Conservation (phyloP, 2,797 vertebrate genomes). For the Falco columbarius region DNA sequence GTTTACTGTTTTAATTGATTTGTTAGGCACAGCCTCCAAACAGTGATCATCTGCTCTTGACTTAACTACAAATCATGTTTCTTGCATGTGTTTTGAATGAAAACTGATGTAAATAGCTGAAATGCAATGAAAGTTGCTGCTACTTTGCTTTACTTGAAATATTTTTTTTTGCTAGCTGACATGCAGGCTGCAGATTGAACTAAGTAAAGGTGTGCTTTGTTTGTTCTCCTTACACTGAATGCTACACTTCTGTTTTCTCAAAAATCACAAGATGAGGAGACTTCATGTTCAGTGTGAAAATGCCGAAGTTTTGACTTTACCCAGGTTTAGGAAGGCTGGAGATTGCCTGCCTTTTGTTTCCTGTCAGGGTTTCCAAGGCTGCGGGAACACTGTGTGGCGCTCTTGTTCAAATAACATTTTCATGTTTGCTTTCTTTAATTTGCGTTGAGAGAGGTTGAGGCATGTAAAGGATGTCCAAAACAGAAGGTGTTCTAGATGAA, state of each 20-base stretch:
- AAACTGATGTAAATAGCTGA: background rate
- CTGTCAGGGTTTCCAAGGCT: background rate
- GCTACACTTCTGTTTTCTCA: background rate
- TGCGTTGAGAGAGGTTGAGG: background rate
- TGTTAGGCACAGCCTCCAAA: background rate
- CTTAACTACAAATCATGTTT: background rate
- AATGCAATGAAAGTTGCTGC: background rate
- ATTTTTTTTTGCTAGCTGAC: background rate
- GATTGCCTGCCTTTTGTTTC: background rate
- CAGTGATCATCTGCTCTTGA: background rate
- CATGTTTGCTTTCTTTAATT: background rate
- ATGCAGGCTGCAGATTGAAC: background rate
- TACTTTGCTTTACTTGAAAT: background rate
- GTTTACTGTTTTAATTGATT: background rate
- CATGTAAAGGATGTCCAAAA: background rate
- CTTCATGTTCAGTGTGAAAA: accelerated
- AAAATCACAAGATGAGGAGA: background rate
- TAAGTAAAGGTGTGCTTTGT: background rate
- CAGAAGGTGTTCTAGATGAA: background rate
- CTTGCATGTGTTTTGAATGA: background rate
- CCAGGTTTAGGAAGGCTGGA: accelerated
- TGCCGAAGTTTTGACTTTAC: accelerated
- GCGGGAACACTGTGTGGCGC: background rate
- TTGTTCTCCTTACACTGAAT: background rate
- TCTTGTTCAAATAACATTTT: background rate